These are phyloP conservation scores for Triplophysa bombifrons DNA, from an alignment of 2,797 vertebrate species.

Conservation along the genomic window DNA sequence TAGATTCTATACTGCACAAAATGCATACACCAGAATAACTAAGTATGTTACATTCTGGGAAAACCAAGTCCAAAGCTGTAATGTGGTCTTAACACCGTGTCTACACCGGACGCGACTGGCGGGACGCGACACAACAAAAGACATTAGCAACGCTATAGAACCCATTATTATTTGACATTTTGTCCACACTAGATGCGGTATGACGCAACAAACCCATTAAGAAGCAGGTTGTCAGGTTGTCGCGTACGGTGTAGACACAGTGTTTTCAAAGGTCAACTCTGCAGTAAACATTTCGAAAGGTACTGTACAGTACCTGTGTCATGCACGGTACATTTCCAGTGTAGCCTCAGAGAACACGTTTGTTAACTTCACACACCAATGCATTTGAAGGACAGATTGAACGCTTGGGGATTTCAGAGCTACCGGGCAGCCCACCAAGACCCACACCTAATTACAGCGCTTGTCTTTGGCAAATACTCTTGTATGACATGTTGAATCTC, in stretches of 20 bases:
- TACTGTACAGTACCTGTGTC: neutral
- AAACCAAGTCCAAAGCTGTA: too few species aligned
- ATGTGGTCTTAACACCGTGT: too few species aligned
- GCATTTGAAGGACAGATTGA: constrained; percentile 11
- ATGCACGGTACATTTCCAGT: neutral
- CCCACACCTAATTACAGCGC: constrained; percentile 10
- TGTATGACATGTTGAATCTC: constrained; percentile 11
- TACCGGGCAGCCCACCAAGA: neutral
- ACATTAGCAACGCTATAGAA: too few species aligned
- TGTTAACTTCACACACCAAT: constrained; percentile 16
- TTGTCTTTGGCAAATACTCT: constrained; percentile 11
- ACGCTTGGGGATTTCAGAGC: constrained; percentile 10
- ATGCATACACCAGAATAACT: too few species aligned
- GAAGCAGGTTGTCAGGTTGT: too few species aligned
- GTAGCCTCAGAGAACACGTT: constrained; percentile 10
- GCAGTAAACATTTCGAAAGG: neutral
- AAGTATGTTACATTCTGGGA: too few species aligned
- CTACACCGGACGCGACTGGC: too few species aligned
- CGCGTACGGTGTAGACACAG: too few species aligned
- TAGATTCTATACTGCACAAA: neutral
- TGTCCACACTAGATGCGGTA: too few species aligned
- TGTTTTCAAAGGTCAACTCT: neutral
- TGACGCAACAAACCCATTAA: too few species aligned
- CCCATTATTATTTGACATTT: too few species aligned
- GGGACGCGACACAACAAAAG: too few species aligned